A percentile compares a stretch with the other conserved stretches of the same genome.
phyloP scores from a whole-genome alignment of 2,797 vertebrate genomes.

The Gallinago stenura region DNA sequence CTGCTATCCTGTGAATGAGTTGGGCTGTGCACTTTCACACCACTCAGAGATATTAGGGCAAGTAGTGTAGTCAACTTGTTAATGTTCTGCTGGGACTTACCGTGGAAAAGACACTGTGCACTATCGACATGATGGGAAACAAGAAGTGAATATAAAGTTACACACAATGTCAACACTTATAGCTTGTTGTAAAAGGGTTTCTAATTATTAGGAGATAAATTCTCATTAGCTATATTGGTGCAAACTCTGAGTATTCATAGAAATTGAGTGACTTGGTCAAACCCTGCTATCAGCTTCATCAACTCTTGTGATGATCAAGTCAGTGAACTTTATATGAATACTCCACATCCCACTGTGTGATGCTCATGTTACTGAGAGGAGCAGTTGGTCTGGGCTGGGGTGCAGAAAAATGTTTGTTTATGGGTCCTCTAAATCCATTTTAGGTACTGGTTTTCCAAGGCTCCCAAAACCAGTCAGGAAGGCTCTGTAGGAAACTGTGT shows the following conservation, averaged over 20 bases:
- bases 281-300: background rate
- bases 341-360: accelerated
- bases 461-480: background rate
- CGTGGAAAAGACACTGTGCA: background rate
- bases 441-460: background rate
- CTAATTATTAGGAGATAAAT: background rate
- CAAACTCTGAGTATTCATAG: background rate
- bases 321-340: background rate
- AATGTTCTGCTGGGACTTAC: background rate
- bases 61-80: background rate
- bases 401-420: background rate
- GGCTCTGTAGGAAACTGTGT: background rate
- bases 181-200: background rate
- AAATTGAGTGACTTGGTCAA: background rate
- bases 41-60: background rate
- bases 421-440: background rate
- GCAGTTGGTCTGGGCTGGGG: background rate
- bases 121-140: background rate
- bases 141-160: background rate
- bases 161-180: background rate
- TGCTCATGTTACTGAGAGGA: background rate
- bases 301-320: background rate
- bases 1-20: background rate
- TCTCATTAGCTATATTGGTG: background rate
- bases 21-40: background rate